Conservation (phyloP, 1,140 invertebrate genomes). For the Teleopsis dalmanni region DNA sequence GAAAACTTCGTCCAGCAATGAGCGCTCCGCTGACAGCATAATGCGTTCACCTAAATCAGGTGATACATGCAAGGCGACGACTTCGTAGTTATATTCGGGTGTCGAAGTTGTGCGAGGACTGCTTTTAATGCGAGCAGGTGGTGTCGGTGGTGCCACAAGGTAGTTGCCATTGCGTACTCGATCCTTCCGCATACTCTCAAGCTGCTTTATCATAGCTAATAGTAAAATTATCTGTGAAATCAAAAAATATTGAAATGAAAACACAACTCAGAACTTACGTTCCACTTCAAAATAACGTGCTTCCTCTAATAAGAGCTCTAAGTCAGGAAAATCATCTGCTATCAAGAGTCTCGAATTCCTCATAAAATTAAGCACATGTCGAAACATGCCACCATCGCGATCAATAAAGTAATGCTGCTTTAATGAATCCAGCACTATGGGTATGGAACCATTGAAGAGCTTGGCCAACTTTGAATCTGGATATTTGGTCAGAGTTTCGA, state of each 20-base stretch:
- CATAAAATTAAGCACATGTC: slow-evolving; percentile 93
- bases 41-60: slow-evolving; percentile 83
- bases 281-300: slow-evolving; percentile 86
- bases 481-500: slow-evolving; percentile 92
- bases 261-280: slow-evolving; percentile 56
- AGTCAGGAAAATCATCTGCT: slow-evolving; percentile 78
- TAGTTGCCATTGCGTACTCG: slow-evolving; percentile 53
- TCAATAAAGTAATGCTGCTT: slow-evolving; percentile 99
- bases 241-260: neutral
- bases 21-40: slow-evolving; percentile 73
- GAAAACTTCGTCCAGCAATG: slow-evolving; percentile 75
- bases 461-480: slow-evolving; percentile 85
- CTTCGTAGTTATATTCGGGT: slow-evolving; percentile 58
- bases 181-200: slow-evolving; percentile 70
- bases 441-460: slow-evolving; percentile 93
- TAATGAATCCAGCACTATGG: slow-evolving; percentile 90
- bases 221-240: neutral
- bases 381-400: slow-evolving; percentile 89
- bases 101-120: slow-evolving; percentile 36
- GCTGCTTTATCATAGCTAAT: slow-evolving; percentile 64
- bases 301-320: slow-evolving; percentile 87
- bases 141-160: slow-evolving; percentile 37
- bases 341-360: slow-evolving; percentile 80
- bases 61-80: slow-evolving; percentile 78
- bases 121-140: slow-evolving; percentile 31